phyloP scores from a whole-genome alignment of 2,797 vertebrate species.

The Phaenicophaeus curvirostris region DNA sequence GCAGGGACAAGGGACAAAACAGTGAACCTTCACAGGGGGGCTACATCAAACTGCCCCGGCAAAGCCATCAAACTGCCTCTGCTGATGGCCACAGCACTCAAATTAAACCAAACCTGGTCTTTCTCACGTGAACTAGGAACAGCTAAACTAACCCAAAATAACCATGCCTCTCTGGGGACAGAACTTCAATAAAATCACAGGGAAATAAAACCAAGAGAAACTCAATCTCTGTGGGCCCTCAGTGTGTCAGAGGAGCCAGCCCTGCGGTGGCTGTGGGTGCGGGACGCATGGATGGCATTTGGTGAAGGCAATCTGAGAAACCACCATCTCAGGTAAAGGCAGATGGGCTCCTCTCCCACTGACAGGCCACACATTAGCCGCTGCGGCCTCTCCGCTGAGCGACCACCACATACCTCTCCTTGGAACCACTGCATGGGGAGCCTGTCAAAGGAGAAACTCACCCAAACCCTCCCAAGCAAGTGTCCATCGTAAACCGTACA shows the following conservation, averaged over 20 bases:
- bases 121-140: neutral
- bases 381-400: neutral
- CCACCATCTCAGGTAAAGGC: neutral
- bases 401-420: fast-evolving
- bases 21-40: neutral
- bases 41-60: neutral
- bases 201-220: neutral
- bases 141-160: neutral
- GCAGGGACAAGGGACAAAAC: neutral
- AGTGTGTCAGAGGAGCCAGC: neutral
- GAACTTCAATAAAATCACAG: neutral
- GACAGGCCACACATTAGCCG: neutral
- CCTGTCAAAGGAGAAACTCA: neutral
- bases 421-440: too few relatives aligned
- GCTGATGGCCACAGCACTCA: neutral
- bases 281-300: neutral
- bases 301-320: neutral
- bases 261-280: neutral
- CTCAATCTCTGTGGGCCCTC: neutral
- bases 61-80: neutral
- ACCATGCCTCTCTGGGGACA: neutral
- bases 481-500: neutral
- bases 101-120: neutral
- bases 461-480: neutral
- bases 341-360: neutral